A percentile compares a stretch with the other conserved stretches of the same genome.
These are phyloP conservation scores for Rhagoletis zephyria DNA, from an alignment of 1,140 invertebrate species.

Conservation along the genomic window DNA sequence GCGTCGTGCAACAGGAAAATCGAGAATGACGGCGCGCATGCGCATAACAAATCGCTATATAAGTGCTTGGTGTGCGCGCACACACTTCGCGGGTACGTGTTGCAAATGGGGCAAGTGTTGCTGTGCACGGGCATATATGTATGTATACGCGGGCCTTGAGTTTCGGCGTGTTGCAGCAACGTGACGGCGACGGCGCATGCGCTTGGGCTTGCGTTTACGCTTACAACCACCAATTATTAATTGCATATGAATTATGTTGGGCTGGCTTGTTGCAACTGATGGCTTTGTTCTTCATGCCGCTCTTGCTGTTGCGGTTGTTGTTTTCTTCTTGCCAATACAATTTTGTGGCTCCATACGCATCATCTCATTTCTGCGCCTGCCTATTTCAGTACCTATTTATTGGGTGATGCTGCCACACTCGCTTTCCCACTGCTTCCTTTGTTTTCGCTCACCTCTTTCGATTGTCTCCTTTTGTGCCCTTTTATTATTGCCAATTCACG, in stretches of 20 bases:
- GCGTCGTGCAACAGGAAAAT: constrained; percentile 36
- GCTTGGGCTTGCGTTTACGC: constrained; percentile 66
- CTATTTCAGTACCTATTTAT: neutral
- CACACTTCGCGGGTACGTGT: neutral
- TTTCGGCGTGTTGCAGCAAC: constrained; percentile 1
- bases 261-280: neutral
- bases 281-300: neutral
- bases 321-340: neutral
- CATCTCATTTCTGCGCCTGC: neutral
- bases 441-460: neutral
- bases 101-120: constrained; percentile 47
- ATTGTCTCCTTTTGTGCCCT: neutral
- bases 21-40: constrained; percentile 36
- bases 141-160: neutral
- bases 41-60: constrained; percentile 47
- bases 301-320: neutral
- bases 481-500: constrained; percentile 22
- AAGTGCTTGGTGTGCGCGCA: constrained; percentile 34
- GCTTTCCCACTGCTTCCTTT: neutral
- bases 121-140: neutral
- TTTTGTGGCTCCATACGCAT: neutral
- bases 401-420: constrained; percentile 18
- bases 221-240: constrained; percentile 68
- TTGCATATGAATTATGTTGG: constrained; percentile 70
- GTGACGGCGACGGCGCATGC: constrained; percentile 57